These are phyloP conservation scores for Cossypha caffra DNA, from an alignment of 2,797 vertebrate species.

Conservation along the genomic window DNA sequence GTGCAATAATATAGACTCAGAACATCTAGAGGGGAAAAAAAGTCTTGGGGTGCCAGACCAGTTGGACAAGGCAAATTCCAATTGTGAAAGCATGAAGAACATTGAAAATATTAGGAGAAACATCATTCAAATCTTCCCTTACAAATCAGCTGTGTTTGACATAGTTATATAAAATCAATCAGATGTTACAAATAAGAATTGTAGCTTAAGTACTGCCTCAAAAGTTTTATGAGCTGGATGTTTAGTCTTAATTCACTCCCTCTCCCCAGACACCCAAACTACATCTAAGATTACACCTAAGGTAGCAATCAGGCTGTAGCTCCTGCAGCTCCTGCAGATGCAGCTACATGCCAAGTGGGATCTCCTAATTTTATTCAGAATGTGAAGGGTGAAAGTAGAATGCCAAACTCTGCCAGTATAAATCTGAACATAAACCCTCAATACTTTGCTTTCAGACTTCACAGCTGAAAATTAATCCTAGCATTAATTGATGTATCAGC, in stretches of 20 bases:
- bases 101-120: background rate
- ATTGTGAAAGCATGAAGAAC: background rate
- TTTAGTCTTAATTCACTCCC: background rate
- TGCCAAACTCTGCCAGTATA: background rate
- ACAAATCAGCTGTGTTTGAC: background rate
- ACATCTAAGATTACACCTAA: background rate
- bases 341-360: background rate
- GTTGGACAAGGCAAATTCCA: background rate
- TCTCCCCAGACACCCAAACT: background rate
- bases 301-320: background rate
- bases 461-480: background rate
- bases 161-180: background rate
- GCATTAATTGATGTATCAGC: background rate
- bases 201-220: background rate
- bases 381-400: background rate
- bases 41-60: background rate
- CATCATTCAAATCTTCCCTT: background rate
- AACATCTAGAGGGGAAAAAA: background rate
- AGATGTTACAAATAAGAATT: conserved; percentile 22
- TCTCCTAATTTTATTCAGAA: background rate
- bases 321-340: background rate
- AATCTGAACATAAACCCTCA: background rate
- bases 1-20: background rate
- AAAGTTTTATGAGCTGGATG: background rate
- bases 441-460: background rate